Percentiles rank a stretch among this genome's conserved stretches.
These are phyloP conservation scores for Eufriesea mexicana DNA, from an alignment of 1,140 invertebrate genomes.

Conservation along the genomic window DNA sequence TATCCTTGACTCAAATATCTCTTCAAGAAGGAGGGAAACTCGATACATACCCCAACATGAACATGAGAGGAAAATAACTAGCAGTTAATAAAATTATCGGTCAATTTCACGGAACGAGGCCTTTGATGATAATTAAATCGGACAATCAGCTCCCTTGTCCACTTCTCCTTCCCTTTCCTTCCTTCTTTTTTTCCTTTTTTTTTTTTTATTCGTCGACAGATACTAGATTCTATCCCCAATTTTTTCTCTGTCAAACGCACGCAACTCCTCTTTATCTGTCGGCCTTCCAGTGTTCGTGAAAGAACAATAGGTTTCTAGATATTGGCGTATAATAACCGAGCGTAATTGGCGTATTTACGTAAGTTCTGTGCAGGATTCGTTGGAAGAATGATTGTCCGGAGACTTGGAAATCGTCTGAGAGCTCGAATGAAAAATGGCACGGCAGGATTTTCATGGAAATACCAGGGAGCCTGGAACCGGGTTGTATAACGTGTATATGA, in stretches of 20 bases:
- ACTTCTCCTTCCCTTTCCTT: neutral
- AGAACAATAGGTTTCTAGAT: conserved; percentile 45
- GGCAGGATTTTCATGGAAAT: no score
- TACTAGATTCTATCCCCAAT: conserved; percentile 20
- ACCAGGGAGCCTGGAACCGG: no score
- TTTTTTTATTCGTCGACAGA: conserved; percentile 11
- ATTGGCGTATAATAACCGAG: conserved; percentile 27
- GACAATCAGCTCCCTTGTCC: conserved; percentile 6
- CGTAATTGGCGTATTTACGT: conserved; percentile 10
- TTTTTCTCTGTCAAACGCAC: conserved; percentile 43
- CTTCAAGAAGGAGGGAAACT: neutral
- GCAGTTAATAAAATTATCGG: neutral
- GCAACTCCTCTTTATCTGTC: conserved; percentile 10
- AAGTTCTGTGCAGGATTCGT: neutral
- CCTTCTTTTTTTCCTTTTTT: no score
- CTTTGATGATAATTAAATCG: conserved; percentile 42
- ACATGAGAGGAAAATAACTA: neutral
- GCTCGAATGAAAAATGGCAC: no score
- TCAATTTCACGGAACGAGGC: neutral
- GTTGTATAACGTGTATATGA: no score
- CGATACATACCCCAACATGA: neutral
- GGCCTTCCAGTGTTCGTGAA: neutral
- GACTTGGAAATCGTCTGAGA: neutral
- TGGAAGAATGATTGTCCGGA: neutral
- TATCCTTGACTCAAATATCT: neutral